These are phyloP conservation scores for Metopia argyrocephala DNA, from an alignment of 2,888 invertebrate genomes.

Conservation along the genomic window DNA sequence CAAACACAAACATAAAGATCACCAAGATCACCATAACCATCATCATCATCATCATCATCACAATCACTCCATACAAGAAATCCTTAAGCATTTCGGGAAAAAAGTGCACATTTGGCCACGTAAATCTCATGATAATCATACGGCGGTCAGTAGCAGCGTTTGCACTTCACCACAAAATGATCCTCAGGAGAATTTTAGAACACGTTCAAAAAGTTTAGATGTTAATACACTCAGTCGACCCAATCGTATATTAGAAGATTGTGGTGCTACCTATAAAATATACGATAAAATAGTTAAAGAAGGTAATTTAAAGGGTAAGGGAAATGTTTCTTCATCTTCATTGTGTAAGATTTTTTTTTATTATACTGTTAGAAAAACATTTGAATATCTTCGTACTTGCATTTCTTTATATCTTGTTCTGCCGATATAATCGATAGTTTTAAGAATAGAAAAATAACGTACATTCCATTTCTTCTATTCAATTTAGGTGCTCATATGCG, in stretches of 20 bases:
- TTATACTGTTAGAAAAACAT: slow-evolving; percentile 18
- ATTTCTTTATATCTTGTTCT: slow-evolving; percentile 20
- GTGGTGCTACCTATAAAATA: slow-evolving; percentile 89
- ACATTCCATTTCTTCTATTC: slow-evolving; percentile 61
- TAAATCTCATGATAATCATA: slow-evolving; percentile 79
- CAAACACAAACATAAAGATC: slow-evolving; percentile 57
- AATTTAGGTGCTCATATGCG: slow-evolving; percentile 87
- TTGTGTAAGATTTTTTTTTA: background rate
- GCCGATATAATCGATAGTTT: too few species aligned
- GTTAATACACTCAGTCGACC: slow-evolving; percentile 79
- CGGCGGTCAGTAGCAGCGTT: slow-evolving; percentile 78
- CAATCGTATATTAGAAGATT: slow-evolving; percentile 83
- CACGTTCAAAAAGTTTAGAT: slow-evolving; percentile 89
- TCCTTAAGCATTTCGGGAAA: slow-evolving; percentile 87
- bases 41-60: slow-evolving; percentile 79
- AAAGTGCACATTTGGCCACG: slow-evolving; percentile 87
- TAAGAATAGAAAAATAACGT: background rate
- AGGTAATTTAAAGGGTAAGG: slow-evolving; percentile 79
- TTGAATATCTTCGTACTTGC: slow-evolving; percentile 68
- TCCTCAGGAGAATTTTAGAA: slow-evolving; percentile 84
- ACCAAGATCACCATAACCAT: slow-evolving; percentile 51
- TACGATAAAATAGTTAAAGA: slow-evolving; percentile 88
- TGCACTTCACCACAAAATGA: slow-evolving; percentile 79
- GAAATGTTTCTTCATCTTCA: background rate
- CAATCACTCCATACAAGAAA: slow-evolving; percentile 87